Percentiles rank a stretch among this genome's conserved stretches.
These are phyloP conservation scores for Clepsis dumicolana DNA, from an alignment of 2,888 invertebrate genomes.

Conservation along the genomic window DNA sequence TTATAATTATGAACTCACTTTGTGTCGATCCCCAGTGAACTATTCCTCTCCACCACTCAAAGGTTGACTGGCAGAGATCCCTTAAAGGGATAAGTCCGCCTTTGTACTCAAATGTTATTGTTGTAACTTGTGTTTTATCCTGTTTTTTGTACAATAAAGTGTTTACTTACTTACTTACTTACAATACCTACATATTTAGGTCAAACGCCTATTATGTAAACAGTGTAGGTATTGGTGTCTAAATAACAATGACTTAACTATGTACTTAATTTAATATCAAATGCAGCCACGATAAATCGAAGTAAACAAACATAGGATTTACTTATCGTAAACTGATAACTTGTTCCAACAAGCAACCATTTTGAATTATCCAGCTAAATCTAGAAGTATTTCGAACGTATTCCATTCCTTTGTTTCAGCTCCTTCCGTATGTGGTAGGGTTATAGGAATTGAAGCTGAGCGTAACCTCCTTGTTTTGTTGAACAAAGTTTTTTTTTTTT, in stretches of 20 bases:
- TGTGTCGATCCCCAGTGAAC: too few species aligned
- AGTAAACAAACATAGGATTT: slow-evolving; percentile 35
- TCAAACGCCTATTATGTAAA: slow-evolving; percentile 29
- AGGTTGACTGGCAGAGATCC: too few species aligned
- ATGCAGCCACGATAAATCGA: slow-evolving; percentile 22
- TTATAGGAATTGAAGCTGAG: slow-evolving; percentile 49
- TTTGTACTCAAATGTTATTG: too few species aligned
- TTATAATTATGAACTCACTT: too few species aligned
- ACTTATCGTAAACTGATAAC: slow-evolving; percentile 37
- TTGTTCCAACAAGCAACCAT: slow-evolving; percentile 53
- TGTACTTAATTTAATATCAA: slow-evolving; percentile 26
- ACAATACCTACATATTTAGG: slow-evolving; percentile 29
- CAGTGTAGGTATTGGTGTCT: slow-evolving; percentile 23
- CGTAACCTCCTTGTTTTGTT: slow-evolving; percentile 80
- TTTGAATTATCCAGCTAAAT: slow-evolving; percentile 52
- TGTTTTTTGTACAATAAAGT: too few species aligned
- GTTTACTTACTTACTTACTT: slow-evolving; percentile 15
- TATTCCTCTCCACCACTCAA: too few species aligned
- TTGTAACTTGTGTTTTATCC: too few species aligned
- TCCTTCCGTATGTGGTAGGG: slow-evolving; percentile 59
- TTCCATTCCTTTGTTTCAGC: slow-evolving; percentile 64
- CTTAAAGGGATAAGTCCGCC: too few species aligned
- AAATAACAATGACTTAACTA: slow-evolving; percentile 37
- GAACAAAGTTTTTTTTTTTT: slow-evolving; percentile 65
- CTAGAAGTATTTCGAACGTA: slow-evolving; percentile 48